Base-by-base conservation (phyloP, 2,113 vertebrate species). In the Solea senegalensis region DNA sequence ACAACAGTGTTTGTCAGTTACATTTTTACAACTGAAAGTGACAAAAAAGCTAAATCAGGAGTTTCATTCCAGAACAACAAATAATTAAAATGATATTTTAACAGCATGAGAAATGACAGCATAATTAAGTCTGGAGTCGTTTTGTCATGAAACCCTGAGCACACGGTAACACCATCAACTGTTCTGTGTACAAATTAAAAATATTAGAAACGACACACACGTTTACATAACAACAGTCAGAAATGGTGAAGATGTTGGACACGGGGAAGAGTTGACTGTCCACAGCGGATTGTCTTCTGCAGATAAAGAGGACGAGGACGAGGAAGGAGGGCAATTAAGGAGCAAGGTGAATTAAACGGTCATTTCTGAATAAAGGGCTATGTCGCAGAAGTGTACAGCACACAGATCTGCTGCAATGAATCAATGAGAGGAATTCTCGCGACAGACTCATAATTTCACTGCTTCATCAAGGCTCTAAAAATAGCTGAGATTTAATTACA, bases 81-180 rank as follows among this genome's bases (percentile, higher is more conserved):
- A 27, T 12, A 41, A 34, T 34, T 34, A 4, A 34, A 34, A 34
- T 34, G 3, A 34, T 34, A 34, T 34, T 34, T 34, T 34, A 34
- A 34, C 5, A 34, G 34, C 34, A 34, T 34, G 3, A 34, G 2
- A 34, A 34, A 34, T 4, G 1, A 34, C 34, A 4, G 34, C 5
- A 34, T 34, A 34, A 34, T 34, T 34, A 34, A 4, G 34, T 34
- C 34, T 34, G 34, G 34, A 34, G 9, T 27, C 3, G 41, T 76
- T 85, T 85, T 77, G 84, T n/a, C 64, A 84, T 86, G 77, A 87
- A 87, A 83, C 69, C 72, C 79, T 67, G 67, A 46, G 43, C 58
- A 76, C 69, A 78, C 27, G 45, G 1, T 78, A 74, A 43, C n/a
- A 45, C 63, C 69, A 73, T 41, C 2, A 73, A 59, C 14, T 39